Evolutionary conservation across 1,140 invertebrate genomes (phyloP), one percentile per base, ranked within the genome.

Genomic region (Drosophila equinoxialis): DNA sequence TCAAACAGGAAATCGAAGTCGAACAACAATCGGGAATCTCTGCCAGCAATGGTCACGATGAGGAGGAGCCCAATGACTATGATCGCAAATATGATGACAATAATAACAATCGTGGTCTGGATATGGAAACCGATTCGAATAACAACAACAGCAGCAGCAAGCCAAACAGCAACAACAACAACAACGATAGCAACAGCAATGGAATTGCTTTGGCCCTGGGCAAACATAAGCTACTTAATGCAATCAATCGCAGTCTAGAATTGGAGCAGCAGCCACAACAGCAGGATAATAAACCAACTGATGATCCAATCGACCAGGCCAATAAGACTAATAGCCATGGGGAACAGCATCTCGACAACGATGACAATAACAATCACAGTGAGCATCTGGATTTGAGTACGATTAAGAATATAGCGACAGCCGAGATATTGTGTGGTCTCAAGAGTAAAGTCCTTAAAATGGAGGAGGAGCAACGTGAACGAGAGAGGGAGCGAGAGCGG

Each of bases 381-480:
- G 76, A 68, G 5, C 85, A 91, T 45, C 45, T 91, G 48, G 90
- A 91, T 65, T 54, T 91, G 77, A 91, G 90, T 63, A 89, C 90
- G 13, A 91, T 91, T 23, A 91, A 91, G 71, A 91, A 89, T 61
- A 91, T 91, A 58, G 90, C 90, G 57, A 91, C 90, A 6, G 90
- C 90, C 3, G 90, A 91, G 67, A 91, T 91, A 13, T 55, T 91
- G 13, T 91, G 90, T 39, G 90, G 90, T 1, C 75, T 91, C 0
- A 91, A 91, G 81, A 91, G 83, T 68, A 91, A 91, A 67, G 90
- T 91, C 37, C 90, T 91, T 54, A 91, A 91, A 59, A 76, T 91
- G 73, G 90, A 91, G 68, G 83, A 87, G 60, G 72, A 86, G 72
- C 83, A 86, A 61, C 71, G 84, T n/a, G 90, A 91, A 42, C 66